Conservation (phyloP, 2,797 vertebrate genomes). For the Falco novaeseelandiae region DNA sequence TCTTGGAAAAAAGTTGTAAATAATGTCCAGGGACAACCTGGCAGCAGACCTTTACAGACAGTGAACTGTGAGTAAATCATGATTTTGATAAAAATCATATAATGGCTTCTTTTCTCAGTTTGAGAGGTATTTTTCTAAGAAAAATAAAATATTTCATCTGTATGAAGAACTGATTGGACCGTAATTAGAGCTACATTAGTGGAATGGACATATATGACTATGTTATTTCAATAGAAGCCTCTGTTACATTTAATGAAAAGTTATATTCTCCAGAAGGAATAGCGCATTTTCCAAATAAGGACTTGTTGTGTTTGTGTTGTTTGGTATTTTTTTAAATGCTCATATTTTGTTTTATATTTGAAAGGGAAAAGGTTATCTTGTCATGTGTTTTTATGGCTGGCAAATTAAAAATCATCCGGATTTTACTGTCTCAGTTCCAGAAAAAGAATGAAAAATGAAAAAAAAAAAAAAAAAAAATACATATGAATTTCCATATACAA, state of each 20-base stretch:
- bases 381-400: not conserved
- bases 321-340: not conserved
- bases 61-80: not conserved
- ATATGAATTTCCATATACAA: not conserved
- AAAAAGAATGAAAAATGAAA: not conserved
- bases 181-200: not conserved
- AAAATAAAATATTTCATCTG: not conserved
- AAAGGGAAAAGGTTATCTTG: not conserved
- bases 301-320: accelerated
- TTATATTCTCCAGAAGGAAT: not conserved
- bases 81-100: not conserved
- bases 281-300: not conserved
- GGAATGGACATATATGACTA: not conserved
- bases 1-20: not conserved
- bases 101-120: not conserved
- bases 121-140: not conserved
- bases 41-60: not conserved
- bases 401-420: not conserved
- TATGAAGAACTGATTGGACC: not conserved
- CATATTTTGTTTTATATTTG: not conserved
- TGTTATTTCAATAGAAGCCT: not conserved
- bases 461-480: not conserved
- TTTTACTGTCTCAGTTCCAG: not conserved
- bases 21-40: not conserved
- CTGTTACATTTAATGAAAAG: not conserved